Evolutionary conservation across 2,888 invertebrate species (phyloP), one percentile per base, ranked within the genome.

Genomic region (Perizoma flavofasciatum): DNA sequence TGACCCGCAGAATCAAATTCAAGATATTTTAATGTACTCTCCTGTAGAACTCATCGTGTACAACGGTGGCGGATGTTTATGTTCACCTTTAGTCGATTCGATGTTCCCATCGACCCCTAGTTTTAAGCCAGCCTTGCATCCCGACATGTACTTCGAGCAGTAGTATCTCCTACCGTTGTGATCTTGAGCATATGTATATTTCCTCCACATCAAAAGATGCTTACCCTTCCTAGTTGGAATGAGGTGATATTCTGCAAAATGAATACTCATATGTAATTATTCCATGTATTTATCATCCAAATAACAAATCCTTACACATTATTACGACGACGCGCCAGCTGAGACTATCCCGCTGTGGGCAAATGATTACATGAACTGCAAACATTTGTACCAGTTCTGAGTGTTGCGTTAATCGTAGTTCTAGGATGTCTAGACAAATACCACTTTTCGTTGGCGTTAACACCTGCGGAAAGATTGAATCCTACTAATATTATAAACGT

Each of bases 131-230:
- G 60, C 51, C 8, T 48, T 55, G 32, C 55, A 60, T 3, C 51
- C 46, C 9, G 33, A 33, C 4, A 33, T 9, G 4, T 33, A 5
- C 7, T 43, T 50, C 5, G 74, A 77, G 47, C 76, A 77, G 52
- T 74, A 78, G 51, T 66, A 77, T 45, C 66, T 34, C 35, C 67
- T 69, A 0, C 65, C 52, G 22, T 52, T 56, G 45, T 68, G 66
- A 55, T 69, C 68, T 54, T 71, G 71, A 10, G 70, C 69, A 52
- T 71, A 79, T 4, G 77, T 73, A 40, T 69, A 75, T 4, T 68
- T 65, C 32, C 71, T 69, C 41, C 77, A 56, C 68, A 78, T 65
- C n/a, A 49, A 4, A 9, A 49, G 39, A 9, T 49, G 40, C n/a
- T 9, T n/a, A 8, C 40, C 39, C 22, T 39, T 49, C 7, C 22